Conservation (phyloP, 1,140 invertebrate genomes). For the Argopecten irradians region DNA sequence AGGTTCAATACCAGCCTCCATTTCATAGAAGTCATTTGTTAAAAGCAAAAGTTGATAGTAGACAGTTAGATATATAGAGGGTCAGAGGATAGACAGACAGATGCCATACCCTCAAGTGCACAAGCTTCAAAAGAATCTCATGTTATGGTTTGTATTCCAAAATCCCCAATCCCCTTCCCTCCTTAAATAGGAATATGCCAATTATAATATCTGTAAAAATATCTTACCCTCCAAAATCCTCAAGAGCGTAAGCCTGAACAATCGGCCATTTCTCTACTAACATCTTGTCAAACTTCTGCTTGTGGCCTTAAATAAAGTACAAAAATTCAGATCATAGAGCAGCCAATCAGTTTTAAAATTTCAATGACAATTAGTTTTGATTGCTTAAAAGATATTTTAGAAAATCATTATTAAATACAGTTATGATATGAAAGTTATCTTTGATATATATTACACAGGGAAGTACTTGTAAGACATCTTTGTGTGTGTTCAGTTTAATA, state of each 20-base stretch:
- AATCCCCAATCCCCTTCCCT: neutral
- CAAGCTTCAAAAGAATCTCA: too few relatives aligned
- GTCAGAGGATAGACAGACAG: too few relatives aligned
- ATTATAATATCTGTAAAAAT: neutral
- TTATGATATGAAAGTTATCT: too few relatives aligned
- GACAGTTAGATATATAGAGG: too few relatives aligned
- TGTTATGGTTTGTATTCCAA: neutral
- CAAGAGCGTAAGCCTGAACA: slow-evolving; percentile 74
- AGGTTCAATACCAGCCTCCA: too few relatives aligned
- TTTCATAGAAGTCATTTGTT: too few relatives aligned
- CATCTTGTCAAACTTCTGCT: slow-evolving; percentile 67
- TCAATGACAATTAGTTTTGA: neutral
- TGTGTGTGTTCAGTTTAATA: too few relatives aligned
- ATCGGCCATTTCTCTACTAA: slow-evolving; percentile 73
- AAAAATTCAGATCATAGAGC: neutral
- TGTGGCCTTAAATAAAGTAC: slow-evolving; percentile 44
- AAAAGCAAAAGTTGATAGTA: too few relatives aligned
- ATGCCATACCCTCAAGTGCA: too few relatives aligned
- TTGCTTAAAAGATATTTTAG: neutral
- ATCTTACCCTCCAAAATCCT: slow-evolving; percentile 70
- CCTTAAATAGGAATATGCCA: neutral
- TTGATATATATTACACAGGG: too few relatives aligned
- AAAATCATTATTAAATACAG: too few relatives aligned
- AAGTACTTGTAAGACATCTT: too few relatives aligned
- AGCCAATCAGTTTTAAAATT: slow-evolving; percentile 11